Conservation (phyloP, 2,888 invertebrate species). For the Drosophila meridiana region DNA sequence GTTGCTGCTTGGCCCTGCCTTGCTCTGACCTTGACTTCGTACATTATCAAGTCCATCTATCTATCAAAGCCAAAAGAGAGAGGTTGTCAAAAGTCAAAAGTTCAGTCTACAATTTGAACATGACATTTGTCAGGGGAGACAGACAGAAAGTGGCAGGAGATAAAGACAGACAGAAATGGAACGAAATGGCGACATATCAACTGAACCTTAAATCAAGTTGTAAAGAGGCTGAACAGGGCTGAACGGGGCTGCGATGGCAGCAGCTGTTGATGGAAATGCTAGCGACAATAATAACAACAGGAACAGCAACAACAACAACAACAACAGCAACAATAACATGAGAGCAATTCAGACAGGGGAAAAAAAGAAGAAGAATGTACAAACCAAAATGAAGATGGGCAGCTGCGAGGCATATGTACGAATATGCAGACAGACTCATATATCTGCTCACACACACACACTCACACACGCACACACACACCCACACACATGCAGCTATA, state of each 20-base stretch:
- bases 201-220: conserved; percentile 81
- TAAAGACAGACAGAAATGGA: conserved; percentile 24
- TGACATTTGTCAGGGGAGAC: conserved; percentile 69
- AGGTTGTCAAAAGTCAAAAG: conserved; percentile 70
- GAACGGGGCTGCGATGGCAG: conserved; percentile 40
- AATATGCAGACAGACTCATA: conserved; percentile 47
- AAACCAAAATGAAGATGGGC: conserved; percentile 72
- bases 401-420: conserved; percentile 69
- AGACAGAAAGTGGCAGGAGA: conserved; percentile 15
- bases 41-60: conserved; percentile 49
- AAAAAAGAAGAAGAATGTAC: conserved; percentile 35
- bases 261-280: conserved; percentile 77
- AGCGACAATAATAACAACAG: conserved; percentile 65
- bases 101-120: conserved; percentile 75
- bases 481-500: conserved; percentile 63
- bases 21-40: conserved; percentile 47
- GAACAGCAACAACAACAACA: conserved; percentile 23
- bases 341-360: conserved; percentile 31
- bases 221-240: conserved; percentile 70
- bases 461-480: conserved; percentile 25
- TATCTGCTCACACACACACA: conserved; percentile 30
- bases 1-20: conserved; percentile 3
- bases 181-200: conserved; percentile 69
- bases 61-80: conserved; percentile 26
- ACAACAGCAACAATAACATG: conserved; percentile 26